Evolutionary conservation across 2,888 invertebrate species (phyloP).

Genomic region (Doris montereyensis): DNA sequence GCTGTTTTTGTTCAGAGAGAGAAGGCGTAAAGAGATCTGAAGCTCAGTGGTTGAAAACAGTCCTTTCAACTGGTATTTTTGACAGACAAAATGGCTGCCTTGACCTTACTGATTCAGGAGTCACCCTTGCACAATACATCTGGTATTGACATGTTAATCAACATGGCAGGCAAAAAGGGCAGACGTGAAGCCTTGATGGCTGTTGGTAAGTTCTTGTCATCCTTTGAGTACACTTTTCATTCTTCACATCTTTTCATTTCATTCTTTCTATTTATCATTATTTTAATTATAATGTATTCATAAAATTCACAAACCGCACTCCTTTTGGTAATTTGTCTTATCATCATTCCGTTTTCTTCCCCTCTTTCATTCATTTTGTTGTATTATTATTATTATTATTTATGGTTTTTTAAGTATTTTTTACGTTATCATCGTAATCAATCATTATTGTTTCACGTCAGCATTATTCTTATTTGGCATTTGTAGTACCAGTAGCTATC

Average conservation of each 20-base stretch:
- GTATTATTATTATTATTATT: too few relatives aligned
- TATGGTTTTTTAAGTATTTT: too few relatives aligned
- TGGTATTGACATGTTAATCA: slow-evolving; percentile 81
- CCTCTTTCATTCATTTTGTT: too few relatives aligned
- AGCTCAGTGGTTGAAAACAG: slow-evolving; percentile 72
- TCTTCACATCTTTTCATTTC: not conserved
- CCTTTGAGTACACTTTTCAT: not conserved
- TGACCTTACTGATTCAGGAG: slow-evolving; percentile 85
- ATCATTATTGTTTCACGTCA: too few relatives aligned
- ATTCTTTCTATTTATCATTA: not conserved
- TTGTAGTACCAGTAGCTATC: too few relatives aligned
- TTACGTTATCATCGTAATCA: too few relatives aligned
- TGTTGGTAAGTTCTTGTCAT: slow-evolving; percentile 75
- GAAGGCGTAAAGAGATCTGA: slow-evolving; percentile 65
- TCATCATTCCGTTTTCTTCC: too few relatives aligned
- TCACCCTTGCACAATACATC: slow-evolving; percentile 85
- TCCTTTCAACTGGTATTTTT: slow-evolving; percentile 86
- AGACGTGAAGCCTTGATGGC: slow-evolving; percentile 76
- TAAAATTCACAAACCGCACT: too few relatives aligned
- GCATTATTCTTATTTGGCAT: too few relatives aligned
- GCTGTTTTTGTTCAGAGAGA: slow-evolving; percentile 72
- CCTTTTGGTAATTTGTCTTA: too few relatives aligned
- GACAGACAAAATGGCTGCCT: slow-evolving; percentile 89
- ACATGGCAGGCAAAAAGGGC: slow-evolving; percentile 85
- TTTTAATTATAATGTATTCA: too few relatives aligned